A percentile compares a stretch with the other conserved stretches of the same genome.
Evolutionary conservation across 2,888 invertebrate genomes (phyloP).

Genomic region (Tenthredo livida): DNA sequence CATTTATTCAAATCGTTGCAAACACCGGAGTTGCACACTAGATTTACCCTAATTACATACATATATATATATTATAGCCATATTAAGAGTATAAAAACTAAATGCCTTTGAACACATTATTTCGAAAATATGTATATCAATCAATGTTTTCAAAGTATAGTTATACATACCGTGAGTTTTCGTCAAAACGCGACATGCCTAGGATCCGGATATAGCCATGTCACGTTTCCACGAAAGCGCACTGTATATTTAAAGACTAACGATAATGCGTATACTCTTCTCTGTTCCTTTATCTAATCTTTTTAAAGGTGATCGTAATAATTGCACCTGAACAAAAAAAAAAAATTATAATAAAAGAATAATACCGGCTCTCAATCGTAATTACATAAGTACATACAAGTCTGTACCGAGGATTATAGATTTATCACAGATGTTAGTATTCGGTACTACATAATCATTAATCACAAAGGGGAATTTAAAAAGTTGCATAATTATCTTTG

Average conservation of each 20-base stretch:
- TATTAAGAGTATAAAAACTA: slow-evolving; percentile 23
- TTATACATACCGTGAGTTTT: too few species aligned
- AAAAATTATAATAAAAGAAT: neutral
- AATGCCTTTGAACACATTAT: slow-evolving; percentile 44
- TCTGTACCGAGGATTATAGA: slow-evolving; percentile 31
- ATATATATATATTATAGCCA: neutral
- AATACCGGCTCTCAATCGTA: slow-evolving; percentile 27
- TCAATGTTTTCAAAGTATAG: neutral
- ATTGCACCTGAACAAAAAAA: neutral
- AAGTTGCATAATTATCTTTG: neutral
- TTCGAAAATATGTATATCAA: neutral
- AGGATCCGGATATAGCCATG: too few species aligned
- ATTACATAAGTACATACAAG: slow-evolving; percentile 22
- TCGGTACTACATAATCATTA: neutral
- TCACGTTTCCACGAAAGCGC: too few species aligned
- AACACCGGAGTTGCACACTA: neutral
- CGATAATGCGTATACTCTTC: neutral
- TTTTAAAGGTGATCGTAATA: neutral
- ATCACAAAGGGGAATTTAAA: neutral
- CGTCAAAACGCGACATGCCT: too few species aligned
- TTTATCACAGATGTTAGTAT: slow-evolving; percentile 35
- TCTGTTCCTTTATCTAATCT: neutral
- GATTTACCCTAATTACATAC: too few species aligned
- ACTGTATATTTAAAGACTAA: neutral
- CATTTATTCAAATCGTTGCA: slow-evolving; percentile 30